phyloP scores from a whole-genome alignment of 2,888 invertebrate genomes.

The Tridacna gigas region DNA sequence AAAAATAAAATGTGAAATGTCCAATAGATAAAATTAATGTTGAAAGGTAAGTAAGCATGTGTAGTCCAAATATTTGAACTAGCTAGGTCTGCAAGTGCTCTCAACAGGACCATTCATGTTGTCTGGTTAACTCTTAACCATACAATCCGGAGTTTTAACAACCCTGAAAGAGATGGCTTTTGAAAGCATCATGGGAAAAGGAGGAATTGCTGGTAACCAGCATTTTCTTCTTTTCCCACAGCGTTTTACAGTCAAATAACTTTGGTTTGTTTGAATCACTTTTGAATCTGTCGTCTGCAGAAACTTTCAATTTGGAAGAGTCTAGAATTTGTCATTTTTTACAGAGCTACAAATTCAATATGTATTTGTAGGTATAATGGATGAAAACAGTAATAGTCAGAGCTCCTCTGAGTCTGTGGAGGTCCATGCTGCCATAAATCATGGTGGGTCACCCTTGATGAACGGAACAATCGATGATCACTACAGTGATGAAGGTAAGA shows the following conservation, averaged over 20 bases:
- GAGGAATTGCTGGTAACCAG: no score
- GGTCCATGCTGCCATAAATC: conserved; percentile 23
- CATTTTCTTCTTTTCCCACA: no score
- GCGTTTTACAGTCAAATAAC: not conserved
- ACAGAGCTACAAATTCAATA: not conserved
- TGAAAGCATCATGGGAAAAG: no score
- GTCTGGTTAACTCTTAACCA: no score
- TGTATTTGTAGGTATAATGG: conserved; percentile 21
- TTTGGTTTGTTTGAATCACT: not conserved
- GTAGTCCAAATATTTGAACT: no score
- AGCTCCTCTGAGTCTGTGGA: conserved; percentile 55
- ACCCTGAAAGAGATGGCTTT: no score
- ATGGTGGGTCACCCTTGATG: conserved; percentile 30
- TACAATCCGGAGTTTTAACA: no score
- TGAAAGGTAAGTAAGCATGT: no score
- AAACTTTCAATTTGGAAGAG: not conserved
- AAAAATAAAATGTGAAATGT: no score
- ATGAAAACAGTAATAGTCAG: conserved; percentile 48
- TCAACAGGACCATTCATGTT: no score
- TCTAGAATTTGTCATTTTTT: not conserved
- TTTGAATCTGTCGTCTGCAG: not conserved
- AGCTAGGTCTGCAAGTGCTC: no score
- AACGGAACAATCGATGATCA: conserved; percentile 51
- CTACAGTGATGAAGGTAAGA: conserved; percentile 53
- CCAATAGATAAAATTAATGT: no score